Evolutionary conservation across 2,113 vertebrate species (phyloP), one percentile per base, ranked within the genome.

Genomic region (Rhizomys pruinosus): DNA sequence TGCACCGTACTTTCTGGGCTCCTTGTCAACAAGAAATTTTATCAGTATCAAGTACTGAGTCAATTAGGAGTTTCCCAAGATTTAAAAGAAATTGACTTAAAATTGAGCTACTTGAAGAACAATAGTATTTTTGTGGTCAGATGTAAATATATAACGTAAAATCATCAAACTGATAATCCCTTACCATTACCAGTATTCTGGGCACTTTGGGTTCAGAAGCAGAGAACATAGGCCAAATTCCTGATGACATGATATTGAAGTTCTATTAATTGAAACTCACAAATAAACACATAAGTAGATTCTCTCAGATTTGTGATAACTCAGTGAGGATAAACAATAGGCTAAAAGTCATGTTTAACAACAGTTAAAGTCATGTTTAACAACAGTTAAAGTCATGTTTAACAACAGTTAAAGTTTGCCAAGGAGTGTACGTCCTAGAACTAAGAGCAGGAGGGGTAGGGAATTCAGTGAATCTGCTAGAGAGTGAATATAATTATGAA

Each of bases 91-190:
- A 10, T 42, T 42, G 13, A 17, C n/a, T 84, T 90, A 87, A 91
- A 90, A 78, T 32, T n/a, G 32, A 94, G 64, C 1, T 13, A 37
- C 19, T 94, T 93, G 74, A 59, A 88, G 20, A 96, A 79, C 39
- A 23, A 82, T 68, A 52, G 47, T 52, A 78, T 77, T 84, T 87
- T 22, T 80, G 7, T 87, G 68, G 27, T 92, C 42, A 42, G 29
- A 72, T 32, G 78, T 91, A 84, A 89, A 92, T 64, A 69, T 27
- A 29, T 81, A 32, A 88, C 72, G 29, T 55, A 57, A 87, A 89
- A 82, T 44, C 66, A 34, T 37, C 17, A 32, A 71, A 86, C n/a
- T 86, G 25, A 78, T 19, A 57, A 92, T 39, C 2, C 59, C 25
- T 39, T 81, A 5, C 20, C 76, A n/a, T 87, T 66, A 47, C 17